Evolutionary conservation across 1,140 invertebrate genomes (phyloP), one percentile per base, ranked within the genome.

Genomic region (Coptotermes formosanus): DNA sequence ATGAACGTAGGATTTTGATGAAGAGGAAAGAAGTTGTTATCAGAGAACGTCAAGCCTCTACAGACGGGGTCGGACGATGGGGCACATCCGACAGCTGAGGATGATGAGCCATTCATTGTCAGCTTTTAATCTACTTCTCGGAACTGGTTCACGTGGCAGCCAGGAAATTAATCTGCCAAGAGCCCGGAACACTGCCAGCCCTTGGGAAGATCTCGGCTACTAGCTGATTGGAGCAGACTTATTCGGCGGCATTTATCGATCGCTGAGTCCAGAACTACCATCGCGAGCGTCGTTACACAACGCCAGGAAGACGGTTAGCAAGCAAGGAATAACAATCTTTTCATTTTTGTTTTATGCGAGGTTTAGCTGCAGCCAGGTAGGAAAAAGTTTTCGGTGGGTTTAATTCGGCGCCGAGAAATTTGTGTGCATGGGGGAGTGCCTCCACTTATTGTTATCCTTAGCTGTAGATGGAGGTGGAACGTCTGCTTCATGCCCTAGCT

Each of bases 121-220:
- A 75, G 64, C 64, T 75, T 75, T 75, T 75, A 75, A 75, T 75
- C 64, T 75, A 75, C 64, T 55, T 55, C 52, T 55, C 52, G 52
- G 52, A 21, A 55, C 52, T 19, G 52, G 64, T 75, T 75, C 64
- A 75, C 64, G 64, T 30, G 64, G 64, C 64, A 75, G 64, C 64
- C 64, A 75, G 64, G 64, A 75, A 75, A 75, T 75, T 75, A 75
- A 75, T 75, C 64, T 75, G 64, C 64, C 64, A 75, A 75, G 25
- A 75, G 64, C 9, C 52, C 64, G 64, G 64, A 75, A 75, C n/a
- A 30, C 64, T n/a, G n/a, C 25, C 25, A 75, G 64, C 8, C 64
- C n/a, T 55, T 12, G 64, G 59, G 64, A 75, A 75, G 64, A 75
- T 75, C 64, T 75, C n/a, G 0, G 25, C 64, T 14, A n/a, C 21